phyloP scores from a whole-genome alignment of 2,113 vertebrate genomes.

The Tichodroma muraria region DNA sequence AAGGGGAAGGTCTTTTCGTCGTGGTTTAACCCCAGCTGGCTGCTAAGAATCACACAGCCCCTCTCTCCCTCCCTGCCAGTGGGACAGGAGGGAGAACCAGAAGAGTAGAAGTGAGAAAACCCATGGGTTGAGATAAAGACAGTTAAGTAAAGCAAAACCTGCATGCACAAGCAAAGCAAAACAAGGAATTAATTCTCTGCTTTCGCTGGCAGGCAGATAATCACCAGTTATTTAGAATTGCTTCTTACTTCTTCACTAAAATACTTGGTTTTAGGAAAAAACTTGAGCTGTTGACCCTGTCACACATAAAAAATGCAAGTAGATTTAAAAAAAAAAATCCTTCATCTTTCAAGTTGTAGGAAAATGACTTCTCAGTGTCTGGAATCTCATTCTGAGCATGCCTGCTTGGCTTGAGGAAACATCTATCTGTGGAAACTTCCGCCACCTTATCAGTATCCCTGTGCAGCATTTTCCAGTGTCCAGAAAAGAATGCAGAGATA shows the following conservation, averaged over 20 bases:
- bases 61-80: accelerated
- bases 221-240: neutral
- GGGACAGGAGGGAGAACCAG: neutral
- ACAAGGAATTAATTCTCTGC: neutral
- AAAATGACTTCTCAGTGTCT: neutral
- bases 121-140: neutral
- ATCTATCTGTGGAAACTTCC: neutral
- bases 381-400: neutral
- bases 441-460: neutral
- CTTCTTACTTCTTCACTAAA: neutral
- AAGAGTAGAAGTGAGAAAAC: neutral
- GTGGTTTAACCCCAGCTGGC: neutral
- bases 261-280: neutral
- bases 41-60: neutral
- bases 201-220: neutral
- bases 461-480: neutral
- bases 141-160: neutral
- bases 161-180: neutral
- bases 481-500: neutral
- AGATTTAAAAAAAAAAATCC: neutral
- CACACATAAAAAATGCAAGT: neutral
- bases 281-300: neutral
- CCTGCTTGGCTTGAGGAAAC: neutral
- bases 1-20: neutral
- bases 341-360: neutral